Evolutionary conservation across 2,797 vertebrate species (phyloP).

Genomic region (Numenius phaeopus): DNA sequence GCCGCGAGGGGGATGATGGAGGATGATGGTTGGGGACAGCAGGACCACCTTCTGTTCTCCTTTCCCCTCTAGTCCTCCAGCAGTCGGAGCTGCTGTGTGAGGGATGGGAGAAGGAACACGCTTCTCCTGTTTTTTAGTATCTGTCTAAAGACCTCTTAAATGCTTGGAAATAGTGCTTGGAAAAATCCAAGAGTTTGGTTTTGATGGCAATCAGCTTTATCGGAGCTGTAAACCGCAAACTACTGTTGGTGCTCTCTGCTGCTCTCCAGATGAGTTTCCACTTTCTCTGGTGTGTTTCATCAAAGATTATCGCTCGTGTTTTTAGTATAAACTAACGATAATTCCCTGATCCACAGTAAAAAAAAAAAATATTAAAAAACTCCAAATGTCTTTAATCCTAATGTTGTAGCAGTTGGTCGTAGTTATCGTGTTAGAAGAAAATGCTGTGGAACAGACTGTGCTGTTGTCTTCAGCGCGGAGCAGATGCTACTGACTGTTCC

Average conservation of each 20-base stretch:
- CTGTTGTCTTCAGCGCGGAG: slow-evolving; percentile 12
- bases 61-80: background rate
- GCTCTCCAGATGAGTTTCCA: background rate
- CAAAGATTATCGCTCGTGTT: background rate
- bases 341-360: background rate
- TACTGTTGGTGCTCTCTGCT: background rate
- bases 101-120: background rate
- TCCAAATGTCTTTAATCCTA: background rate
- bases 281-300: background rate
- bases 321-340: background rate
- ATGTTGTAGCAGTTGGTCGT: slow-evolving; percentile 24
- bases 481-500: slow-evolving; percentile 47
- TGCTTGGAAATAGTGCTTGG: background rate
- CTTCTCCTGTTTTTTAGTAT: background rate
- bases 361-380: background rate
- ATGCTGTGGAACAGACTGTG: slow-evolving; percentile 56
- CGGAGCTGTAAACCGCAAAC: background rate
- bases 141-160: background rate
- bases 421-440: background rate
- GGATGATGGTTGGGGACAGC: background rate
- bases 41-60: background rate
- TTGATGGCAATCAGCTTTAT: background rate
- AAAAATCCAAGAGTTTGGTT: background rate
- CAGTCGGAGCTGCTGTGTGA: background rate
- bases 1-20: rapidly evolving